Evolutionary conservation across 2,888 invertebrate genomes (phyloP).

Genomic region (Diadegma fenestrale): DNA sequence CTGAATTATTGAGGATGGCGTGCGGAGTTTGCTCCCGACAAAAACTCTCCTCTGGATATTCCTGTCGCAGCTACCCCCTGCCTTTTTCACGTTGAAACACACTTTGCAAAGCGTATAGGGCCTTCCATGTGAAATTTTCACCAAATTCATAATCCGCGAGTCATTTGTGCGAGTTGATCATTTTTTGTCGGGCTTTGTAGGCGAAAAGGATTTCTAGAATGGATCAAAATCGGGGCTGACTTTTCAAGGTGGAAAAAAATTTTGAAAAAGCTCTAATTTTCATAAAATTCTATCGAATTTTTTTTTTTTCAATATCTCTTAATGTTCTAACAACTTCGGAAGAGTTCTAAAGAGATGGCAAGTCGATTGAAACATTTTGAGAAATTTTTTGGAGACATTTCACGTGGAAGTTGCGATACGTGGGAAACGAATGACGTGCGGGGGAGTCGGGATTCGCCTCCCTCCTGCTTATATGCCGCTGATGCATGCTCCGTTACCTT

Average conservation of each 20-base stretch:
- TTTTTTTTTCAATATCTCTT: too few relatives aligned
- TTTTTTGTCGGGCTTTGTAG: not conserved
- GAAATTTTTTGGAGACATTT: not conserved
- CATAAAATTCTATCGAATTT: not conserved
- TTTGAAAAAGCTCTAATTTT: not conserved
- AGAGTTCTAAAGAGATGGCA: too few relatives aligned
- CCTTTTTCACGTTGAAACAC: not conserved
- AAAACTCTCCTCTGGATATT: slow-evolving; percentile 55
- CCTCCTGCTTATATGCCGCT: slow-evolving; percentile 36
- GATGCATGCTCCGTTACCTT: slow-evolving; percentile 34
- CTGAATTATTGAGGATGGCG: slow-evolving; percentile 84
- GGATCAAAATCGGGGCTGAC: too few relatives aligned
- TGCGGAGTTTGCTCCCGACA: slow-evolving; percentile 70
- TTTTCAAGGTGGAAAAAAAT: too few relatives aligned
- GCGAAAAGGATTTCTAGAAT: not conserved
- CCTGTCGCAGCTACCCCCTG: slow-evolving; percentile 38
- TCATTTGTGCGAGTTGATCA: not conserved
- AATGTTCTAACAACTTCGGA: too few relatives aligned
- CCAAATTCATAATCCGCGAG: not conserved
- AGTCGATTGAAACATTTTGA: not conserved
- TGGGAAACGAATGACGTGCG: slow-evolving; percentile 12
- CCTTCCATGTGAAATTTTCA: not conserved
- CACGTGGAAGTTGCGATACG: not conserved
- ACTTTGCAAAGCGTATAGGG: not conserved
- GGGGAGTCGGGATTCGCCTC: slow-evolving; percentile 47